A percentile compares a stretch with the other conserved stretches of the same genome.
Evolutionary conservation across 2,113 vertebrate genomes (phyloP).

Genomic region (Leptobrachium ailaonicum): DNA sequence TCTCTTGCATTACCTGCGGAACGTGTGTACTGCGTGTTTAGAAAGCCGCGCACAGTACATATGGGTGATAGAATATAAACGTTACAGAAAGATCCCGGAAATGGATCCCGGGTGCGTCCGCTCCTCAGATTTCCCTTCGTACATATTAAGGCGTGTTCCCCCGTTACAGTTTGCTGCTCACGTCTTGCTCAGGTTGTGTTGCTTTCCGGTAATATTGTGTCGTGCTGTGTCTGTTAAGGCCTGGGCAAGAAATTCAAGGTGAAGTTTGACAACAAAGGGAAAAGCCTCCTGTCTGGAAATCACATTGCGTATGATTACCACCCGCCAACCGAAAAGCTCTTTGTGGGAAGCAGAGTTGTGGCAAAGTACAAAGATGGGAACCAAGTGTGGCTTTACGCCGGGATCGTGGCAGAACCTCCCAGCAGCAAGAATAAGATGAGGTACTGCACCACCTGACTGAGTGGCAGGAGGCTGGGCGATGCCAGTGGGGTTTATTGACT

Average conservation of each 20-base stretch:
- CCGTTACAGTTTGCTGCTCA: no score
- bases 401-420: conserved; percentile 93
- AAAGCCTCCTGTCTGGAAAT: conserved; percentile 94
- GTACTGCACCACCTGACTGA: conserved; percentile 55
- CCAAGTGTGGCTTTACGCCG: conserved; percentile 96
- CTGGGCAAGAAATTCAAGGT: conserved; percentile 89
- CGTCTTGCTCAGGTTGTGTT: no score
- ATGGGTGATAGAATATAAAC: no score
- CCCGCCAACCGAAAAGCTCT: conserved; percentile 80
- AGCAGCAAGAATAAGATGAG: conserved; percentile 93
- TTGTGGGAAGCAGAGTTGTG: conserved; percentile 91
- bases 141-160: no score
- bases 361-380: conserved; percentile 95
- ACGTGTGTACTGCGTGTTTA: no score
- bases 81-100: no score
- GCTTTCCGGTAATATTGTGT: not conserved
- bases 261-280: conserved; percentile 94
- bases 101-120: no score
- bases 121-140: no score
- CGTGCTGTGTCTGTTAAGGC: conserved; percentile 61
- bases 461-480: no score
- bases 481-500: no score
- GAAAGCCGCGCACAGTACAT: no score
- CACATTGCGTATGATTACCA: conserved; percentile 95
- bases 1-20: not conserved